Conservation (phyloP, 2,797 vertebrate genomes). For the Acipenser ruthenus region DNA sequence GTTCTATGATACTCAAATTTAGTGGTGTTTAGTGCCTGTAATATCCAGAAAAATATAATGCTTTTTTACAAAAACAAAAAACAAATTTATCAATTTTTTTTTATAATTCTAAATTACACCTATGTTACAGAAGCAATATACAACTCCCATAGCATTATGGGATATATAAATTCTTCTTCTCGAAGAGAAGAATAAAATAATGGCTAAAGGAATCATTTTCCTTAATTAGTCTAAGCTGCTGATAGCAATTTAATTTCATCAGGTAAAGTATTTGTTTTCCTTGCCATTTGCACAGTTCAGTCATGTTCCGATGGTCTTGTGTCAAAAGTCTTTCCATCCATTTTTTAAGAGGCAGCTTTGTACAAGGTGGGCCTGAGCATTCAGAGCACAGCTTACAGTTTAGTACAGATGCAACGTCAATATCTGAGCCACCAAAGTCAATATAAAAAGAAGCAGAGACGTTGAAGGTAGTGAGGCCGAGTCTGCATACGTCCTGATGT, state of each 20-base stretch:
- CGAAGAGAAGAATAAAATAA: slow-evolving; percentile 66
- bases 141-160: slow-evolving; percentile 49
- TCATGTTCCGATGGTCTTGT: not conserved
- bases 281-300: slow-evolving; percentile 15
- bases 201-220: slow-evolving; percentile 42
- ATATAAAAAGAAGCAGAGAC: slow-evolving; percentile 26
- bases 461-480: slow-evolving; percentile 18
- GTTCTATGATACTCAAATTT: slow-evolving; percentile 17
- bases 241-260: too few species aligned
- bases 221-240: slow-evolving; percentile 7
- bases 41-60: slow-evolving; percentile 53
- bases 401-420: slow-evolving; percentile 20
- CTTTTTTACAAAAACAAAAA: slow-evolving; percentile 47
- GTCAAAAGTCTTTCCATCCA: slow-evolving; percentile 14
- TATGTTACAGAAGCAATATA: slow-evolving; percentile 63
- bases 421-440: slow-evolving; percentile 28
- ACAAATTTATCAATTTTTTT: slow-evolving; percentile 37
- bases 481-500: slow-evolving; percentile 28
- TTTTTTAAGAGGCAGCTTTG: slow-evolving; percentile 3
- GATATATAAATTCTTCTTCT: slow-evolving; percentile 57
- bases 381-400: not conserved
- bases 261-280: not conserved
- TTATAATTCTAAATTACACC: slow-evolving; percentile 68
- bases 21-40: slow-evolving; percentile 55
- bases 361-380: not conserved